phyloP scores from a whole-genome alignment of 53 echinoderm and acorn worm species.

The Patiria pectinifera region DNA sequence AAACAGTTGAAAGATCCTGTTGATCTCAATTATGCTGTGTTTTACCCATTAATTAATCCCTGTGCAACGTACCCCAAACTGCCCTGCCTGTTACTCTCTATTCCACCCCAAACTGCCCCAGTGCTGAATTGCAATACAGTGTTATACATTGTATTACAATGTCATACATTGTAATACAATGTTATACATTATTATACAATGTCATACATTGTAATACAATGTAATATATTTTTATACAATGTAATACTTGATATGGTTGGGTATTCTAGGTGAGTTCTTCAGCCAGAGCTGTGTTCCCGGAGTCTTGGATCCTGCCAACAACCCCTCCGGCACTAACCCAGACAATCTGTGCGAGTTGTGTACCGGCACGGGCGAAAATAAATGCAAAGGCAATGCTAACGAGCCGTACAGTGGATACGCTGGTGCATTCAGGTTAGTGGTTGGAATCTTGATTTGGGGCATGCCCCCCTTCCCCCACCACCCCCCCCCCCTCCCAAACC shows the following conservation, averaged over 20 bases:
- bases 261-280: conserved; percentile 67
- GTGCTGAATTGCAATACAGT: too few relatives aligned
- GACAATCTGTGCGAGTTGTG: conserved; percentile 65
- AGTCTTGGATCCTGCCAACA: conserved; percentile 48
- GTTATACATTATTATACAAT: too few relatives aligned
- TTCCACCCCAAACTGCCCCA: too few relatives aligned
- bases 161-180: too few relatives aligned
- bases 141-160: too few relatives aligned
- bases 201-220: too few relatives aligned
- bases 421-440: conserved; percentile 75
- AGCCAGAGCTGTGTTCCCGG: conserved; percentile 74
- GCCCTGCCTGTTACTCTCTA: too few relatives aligned
- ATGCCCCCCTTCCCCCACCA: not conserved
- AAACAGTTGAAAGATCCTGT: too few relatives aligned
- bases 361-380: conserved; percentile 23
- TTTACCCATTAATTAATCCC: too few relatives aligned
- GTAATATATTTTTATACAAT: not conserved
- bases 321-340: conserved; percentile 60
- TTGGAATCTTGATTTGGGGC: not conserved
- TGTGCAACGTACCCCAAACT: too few relatives aligned
- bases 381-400: conserved; percentile 41
- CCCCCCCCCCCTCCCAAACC: too few relatives aligned
- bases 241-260: not conserved
- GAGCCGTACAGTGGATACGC: conserved; percentile 67
- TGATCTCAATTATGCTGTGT: too few relatives aligned